Evolutionary conservation across 2,797 vertebrate species (phyloP), one percentile per base, ranked within the genome.

Genomic region (Xiphorhynchus erythropygius): DNA sequence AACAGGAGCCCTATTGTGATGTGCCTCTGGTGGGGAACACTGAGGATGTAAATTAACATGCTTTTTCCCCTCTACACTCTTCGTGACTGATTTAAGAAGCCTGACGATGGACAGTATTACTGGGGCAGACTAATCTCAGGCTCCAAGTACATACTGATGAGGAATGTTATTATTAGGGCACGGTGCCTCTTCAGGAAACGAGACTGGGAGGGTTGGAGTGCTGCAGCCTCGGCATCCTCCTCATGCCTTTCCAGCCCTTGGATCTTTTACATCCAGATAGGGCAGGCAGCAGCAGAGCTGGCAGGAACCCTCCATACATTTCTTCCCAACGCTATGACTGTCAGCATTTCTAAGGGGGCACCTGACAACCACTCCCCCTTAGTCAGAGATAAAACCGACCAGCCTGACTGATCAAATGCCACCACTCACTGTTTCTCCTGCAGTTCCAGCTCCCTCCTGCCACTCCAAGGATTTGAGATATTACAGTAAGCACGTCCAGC

Each of bases 1-100:
- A 94, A 91, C 77, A 81, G 84, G 71, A 95, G 64, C 52, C 59
- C 73, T 87, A 41, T 96, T 95, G 91, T 94, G 75, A 81, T 73
- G n/a, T 39, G 83, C 60, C 68, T 64, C 4, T 33, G 76, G 62
- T 42, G 46, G 52, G 57, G 79, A 94, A 79, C 25, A 65, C 0
- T 87, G 80, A 89, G 39, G 65, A 63, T 74, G 74, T 47, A 49
- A 90, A 87, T 77, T 84, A 83, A 44, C 77, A 46, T 18, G 64
- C 41, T 89, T 69, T 69, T 46, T 42, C 41, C 64, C 79, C 69
- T 83, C 62, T 30, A 0, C 3, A 1, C 47, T 57, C 56, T 73
- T 50, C 3, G 2, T 22, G 60, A 64, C 56, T 75, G 81, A 85
- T 50, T 80, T 25, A 64, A 68, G 78, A 59, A 78, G 65, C 35